Base-by-base conservation (phyloP, 2,888 invertebrate genomes). In the Aquatica leii region DNA sequence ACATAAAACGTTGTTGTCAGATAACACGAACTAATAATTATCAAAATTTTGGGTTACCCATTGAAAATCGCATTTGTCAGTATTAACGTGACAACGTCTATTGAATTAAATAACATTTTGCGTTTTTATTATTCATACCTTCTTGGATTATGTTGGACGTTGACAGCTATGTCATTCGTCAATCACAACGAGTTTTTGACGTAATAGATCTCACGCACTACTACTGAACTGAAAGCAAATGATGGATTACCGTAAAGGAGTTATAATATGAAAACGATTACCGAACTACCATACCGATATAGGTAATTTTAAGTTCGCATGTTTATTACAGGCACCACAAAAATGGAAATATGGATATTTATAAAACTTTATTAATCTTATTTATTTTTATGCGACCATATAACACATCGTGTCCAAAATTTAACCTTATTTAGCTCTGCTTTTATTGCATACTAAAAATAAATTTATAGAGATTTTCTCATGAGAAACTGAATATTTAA, bases 21-120 rank as follows among this genome's bases (percentile, higher is more conserved):
- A 20, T 9, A 48, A 48, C 18, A 34, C 48, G 31, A 63, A 43
- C 62, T 59, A 69, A 67, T 69, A 66, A 71, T 65, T 52, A 69
- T 59, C 59, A 67, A 62, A 61, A 59, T 56, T 62, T 59, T 62
- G 65, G 60, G 65, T 58, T 66, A 67, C 67, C 73, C 71, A 67
- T 76, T 76, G 73, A 77, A 76, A 77, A 73, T 70, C 73, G 65
- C 78, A 78, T 78, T 77, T 78, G 76, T 78, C 78, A 78, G 71
- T 74, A 74, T 73, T 76, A 75, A 73, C 75, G 73, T 75, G 78
- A 76, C 78, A 76, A 72, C 71, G 72, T 73, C 74, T 76, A 78
- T 77, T 78, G 76, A 77, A 78, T 78, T 78, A 78, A 76, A 76
- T 70, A 70, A 71, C 70, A 65, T 67, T 66, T 63, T 69, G 67